These are phyloP conservation scores for Oscheius sp. DNA, from an alignment of 2,888 invertebrate species.

Conservation along the genomic window DNA sequence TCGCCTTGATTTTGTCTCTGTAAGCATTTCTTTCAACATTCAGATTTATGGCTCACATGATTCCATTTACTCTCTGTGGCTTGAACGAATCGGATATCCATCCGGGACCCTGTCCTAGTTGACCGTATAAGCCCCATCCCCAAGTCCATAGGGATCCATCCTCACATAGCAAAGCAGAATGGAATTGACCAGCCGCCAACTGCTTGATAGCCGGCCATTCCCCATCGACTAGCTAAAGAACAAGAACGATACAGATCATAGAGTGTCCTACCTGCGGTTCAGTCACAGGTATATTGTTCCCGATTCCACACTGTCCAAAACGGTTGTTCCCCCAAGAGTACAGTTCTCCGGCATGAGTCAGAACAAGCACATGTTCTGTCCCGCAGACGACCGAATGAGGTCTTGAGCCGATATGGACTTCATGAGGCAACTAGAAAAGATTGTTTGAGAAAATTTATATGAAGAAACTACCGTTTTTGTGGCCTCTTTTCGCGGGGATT, in stretches of 20 bases:
- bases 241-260: not conserved
- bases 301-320: conserved; percentile 70
- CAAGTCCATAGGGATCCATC: conserved; percentile 62
- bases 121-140: conserved; percentile 70
- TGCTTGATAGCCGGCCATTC: conserved; percentile 53
- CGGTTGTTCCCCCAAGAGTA: conserved; percentile 65
- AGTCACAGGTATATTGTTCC: conserved; percentile 48
- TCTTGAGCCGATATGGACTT: conserved; percentile 45
- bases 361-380: conserved; percentile 65
- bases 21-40: not conserved
- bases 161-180: conserved; percentile 61
- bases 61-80: conserved; percentile 46
- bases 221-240: conserved; percentile 56
- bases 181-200: conserved; percentile 68
- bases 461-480: not conserved
- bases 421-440: conserved; percentile 22
- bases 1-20: conserved; percentile 37
- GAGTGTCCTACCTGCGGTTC: conserved; percentile 41
- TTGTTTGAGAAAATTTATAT: not conserved
- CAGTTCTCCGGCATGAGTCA: conserved; percentile 55
- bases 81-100: conserved; percentile 1
- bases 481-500: conserved; percentile 16
- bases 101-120: conserved; percentile 57
- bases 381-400: conserved; percentile 62
- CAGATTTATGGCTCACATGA: conserved; percentile 25